These are phyloP conservation scores for Orthosia incerta DNA, from an alignment of 2,888 invertebrate genomes.

Conservation along the genomic window DNA sequence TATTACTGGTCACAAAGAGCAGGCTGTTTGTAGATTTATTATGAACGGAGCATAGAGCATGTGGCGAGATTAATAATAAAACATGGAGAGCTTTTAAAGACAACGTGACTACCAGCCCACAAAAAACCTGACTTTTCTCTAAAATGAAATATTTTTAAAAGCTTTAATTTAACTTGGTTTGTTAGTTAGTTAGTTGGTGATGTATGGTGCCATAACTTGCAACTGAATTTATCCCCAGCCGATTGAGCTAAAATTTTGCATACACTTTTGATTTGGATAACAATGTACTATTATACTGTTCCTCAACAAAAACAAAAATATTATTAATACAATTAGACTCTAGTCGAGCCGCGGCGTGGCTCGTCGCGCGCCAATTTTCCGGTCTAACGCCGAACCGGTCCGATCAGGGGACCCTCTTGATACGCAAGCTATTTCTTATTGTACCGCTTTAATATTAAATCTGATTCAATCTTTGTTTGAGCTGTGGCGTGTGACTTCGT, in stretches of 20 bases:
- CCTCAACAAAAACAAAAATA: slow-evolving; percentile 14
- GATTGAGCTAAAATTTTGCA: no score
- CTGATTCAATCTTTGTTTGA: slow-evolving; percentile 30
- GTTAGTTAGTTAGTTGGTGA: no score
- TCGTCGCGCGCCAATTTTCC: slow-evolving; percentile 76
- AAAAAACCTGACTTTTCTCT: neutral
- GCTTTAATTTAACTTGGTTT: no score
- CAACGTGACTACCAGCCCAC: neutral
- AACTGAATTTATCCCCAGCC: no score
- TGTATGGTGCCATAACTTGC: no score
- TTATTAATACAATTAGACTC: slow-evolving; percentile 53
- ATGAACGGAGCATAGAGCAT: neutral
- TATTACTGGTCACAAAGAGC: slow-evolving; percentile 22
- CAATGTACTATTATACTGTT: neutral
- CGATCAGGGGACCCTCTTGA: slow-evolving; percentile 66
- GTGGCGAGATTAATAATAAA: neutral
- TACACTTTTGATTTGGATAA: no score
- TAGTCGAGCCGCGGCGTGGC: slow-evolving; percentile 66
- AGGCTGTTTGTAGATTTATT: slow-evolving; percentile 22
- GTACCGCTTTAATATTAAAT: slow-evolving; percentile 26
- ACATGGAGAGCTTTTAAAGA: neutral
- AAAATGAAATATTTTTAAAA: neutral
- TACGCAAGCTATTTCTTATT: slow-evolving; percentile 51
- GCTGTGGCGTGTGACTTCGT: slow-evolving; percentile 29
- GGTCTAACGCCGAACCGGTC: slow-evolving; percentile 78